These are phyloP conservation scores for Danio jaintianensis DNA, from an alignment of 2,797 vertebrate species.

Conservation along the genomic window DNA sequence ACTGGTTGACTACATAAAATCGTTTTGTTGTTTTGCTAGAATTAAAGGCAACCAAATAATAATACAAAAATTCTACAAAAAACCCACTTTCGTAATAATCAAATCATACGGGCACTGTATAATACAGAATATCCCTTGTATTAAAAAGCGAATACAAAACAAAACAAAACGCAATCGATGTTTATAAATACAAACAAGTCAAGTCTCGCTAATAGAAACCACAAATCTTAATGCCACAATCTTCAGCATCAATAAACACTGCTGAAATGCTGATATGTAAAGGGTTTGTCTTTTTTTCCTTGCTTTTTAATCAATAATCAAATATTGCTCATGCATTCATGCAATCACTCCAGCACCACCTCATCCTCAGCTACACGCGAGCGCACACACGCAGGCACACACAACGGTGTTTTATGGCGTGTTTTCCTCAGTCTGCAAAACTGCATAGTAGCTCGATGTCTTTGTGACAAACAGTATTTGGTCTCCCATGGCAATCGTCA, in stretches of 20 bases:
- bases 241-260: slow-evolving; percentile 37
- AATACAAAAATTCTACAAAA: slow-evolving; percentile 66
- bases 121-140: slow-evolving; percentile 53
- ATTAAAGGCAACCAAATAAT: slow-evolving; percentile 72
- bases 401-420: slow-evolving; percentile 51
- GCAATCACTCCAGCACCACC: slow-evolving; percentile 45
- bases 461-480: slow-evolving; percentile 59
- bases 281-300: slow-evolving; percentile 44
- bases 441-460: slow-evolving; percentile 58
- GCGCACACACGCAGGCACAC: slow-evolving; percentile 55
- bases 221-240: slow-evolving; percentile 46
- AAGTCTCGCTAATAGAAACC: slow-evolving; percentile 36
- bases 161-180: slow-evolving; percentile 56
- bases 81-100: slow-evolving; percentile 32
- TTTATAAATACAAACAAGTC: slow-evolving; percentile 40
- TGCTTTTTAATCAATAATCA: slow-evolving; percentile 26
- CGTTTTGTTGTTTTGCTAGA: slow-evolving; percentile 68
- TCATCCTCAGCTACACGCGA: slow-evolving; percentile 62
- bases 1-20: slow-evolving; percentile 67
- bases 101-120: slow-evolving; percentile 56
- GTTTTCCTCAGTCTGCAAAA: slow-evolving; percentile 56
- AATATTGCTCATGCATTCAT: slow-evolving; percentile 41
- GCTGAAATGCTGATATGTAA: slow-evolving; percentile 57
- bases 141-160: slow-evolving; percentile 57
- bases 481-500: slow-evolving; percentile 55